Evolutionary conservation across 2,113 vertebrate genomes (phyloP).

Genomic region (Tichodroma muraria): DNA sequence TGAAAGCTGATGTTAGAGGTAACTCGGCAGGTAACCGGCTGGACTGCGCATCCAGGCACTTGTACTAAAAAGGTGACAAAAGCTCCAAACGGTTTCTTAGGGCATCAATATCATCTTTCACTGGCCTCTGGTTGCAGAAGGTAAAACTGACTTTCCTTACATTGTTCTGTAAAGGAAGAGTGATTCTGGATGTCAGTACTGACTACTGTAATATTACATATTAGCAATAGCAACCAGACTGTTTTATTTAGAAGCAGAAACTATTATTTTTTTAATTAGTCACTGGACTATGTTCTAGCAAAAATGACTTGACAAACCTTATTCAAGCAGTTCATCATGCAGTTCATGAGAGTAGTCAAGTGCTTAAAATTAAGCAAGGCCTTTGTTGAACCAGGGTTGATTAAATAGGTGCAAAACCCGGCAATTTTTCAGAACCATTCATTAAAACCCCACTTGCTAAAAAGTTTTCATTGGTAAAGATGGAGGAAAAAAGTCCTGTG

Average conservation of each 20-base stretch:
- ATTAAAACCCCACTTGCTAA: background rate
- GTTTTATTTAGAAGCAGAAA: background rate
- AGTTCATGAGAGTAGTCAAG: background rate
- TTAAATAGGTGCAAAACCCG: background rate
- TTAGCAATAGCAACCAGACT: background rate
- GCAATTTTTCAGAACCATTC: background rate
- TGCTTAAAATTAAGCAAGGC: background rate
- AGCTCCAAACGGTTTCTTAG: background rate
- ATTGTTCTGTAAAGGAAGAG: background rate
- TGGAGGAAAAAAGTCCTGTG: background rate
- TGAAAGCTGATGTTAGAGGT: background rate
- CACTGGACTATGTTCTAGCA: background rate
- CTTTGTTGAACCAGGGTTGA: background rate
- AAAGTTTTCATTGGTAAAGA: background rate
- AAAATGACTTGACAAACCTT: background rate
- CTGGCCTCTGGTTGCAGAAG: background rate
- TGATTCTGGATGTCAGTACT: background rate
- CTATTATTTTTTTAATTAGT: background rate
- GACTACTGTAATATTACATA: fast-evolving
- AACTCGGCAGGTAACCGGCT: background rate
- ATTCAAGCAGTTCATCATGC: background rate
- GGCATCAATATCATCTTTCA: background rate
- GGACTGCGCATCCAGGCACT: background rate
- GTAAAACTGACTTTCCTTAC: background rate
- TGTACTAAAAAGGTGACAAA: background rate